A percentile compares a stretch with the other conserved stretches of the same genome.
phyloP scores from a whole-genome alignment of 2,888 invertebrate species.

The Dryobotodes eremita region DNA sequence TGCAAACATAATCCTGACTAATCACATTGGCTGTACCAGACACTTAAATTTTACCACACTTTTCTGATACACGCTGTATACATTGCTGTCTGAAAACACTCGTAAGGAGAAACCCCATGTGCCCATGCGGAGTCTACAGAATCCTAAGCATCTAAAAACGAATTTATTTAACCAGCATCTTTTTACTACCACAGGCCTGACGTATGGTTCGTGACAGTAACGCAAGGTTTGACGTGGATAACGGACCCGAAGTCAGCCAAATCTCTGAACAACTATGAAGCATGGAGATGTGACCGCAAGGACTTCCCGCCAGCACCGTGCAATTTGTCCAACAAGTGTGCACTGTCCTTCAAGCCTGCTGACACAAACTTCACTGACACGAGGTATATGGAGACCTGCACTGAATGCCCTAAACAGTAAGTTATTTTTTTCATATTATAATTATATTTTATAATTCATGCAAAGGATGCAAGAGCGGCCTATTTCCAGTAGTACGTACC shows the following conservation, averaged over 20 bases:
- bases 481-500: not conserved
- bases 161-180: not conserved
- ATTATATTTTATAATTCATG: not conserved
- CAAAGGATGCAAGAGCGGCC: not conserved
- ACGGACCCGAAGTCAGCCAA: constrained; percentile 95
- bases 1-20: not conserved
- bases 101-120: not conserved
- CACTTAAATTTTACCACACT: too few relatives aligned
- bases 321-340: constrained; percentile 95
- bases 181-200: constrained; percentile 92
- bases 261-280: constrained; percentile 93
- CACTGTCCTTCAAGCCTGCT: constrained; percentile 94
- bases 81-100: not conserved
- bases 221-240: constrained; percentile 97
- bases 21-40: not conserved
- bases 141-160: not conserved
- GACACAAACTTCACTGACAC: constrained; percentile 95
- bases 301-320: constrained; percentile 94
- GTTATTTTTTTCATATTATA: constrained; percentile 52
- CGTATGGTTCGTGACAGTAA: constrained; percentile 96
- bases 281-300: constrained; percentile 95
- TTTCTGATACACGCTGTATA: too few relatives aligned
- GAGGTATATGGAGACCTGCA: constrained; percentile 96
- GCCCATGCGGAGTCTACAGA: not conserved
- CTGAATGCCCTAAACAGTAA: constrained; percentile 95